Conservation (phyloP, 2,888 invertebrate genomes). For the Papilio gigon region DNA sequence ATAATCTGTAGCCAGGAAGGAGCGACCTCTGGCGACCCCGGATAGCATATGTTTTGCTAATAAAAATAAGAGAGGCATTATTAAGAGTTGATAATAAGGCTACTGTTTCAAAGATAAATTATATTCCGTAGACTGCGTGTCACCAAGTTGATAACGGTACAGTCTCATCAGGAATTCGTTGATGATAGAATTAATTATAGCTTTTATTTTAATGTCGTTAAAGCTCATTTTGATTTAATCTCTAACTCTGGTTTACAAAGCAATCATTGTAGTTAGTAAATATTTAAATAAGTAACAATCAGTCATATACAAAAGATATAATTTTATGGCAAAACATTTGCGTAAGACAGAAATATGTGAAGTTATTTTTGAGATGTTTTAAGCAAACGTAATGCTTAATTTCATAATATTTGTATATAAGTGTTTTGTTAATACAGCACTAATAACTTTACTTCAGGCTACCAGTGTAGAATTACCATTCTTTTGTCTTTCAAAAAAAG, state of each 20-base stretch:
- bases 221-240: slow-evolving; percentile 1
- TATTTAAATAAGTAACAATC: slow-evolving; percentile 10
- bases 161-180: slow-evolving; percentile 42
- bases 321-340: not conserved
- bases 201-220: slow-evolving; percentile 21
- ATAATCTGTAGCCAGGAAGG: slow-evolving; percentile 71
- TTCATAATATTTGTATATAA: not conserved
- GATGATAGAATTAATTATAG: slow-evolving; percentile 10
- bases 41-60: slow-evolving; percentile 54
- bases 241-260: not conserved
- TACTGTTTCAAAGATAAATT: slow-evolving; percentile 60
- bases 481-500: not conserved
- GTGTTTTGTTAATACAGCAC: not conserved
- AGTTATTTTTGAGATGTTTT: not conserved
- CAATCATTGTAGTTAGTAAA: slow-evolving; percentile 9
- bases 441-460: not conserved
- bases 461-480: not conserved
- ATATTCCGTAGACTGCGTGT: slow-evolving; percentile 73
- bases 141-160: slow-evolving; percentile 66
- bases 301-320: slow-evolving; percentile 7
- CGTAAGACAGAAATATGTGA: not conserved
- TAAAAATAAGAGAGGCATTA: slow-evolving; percentile 70
- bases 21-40: slow-evolving; percentile 63
- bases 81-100: slow-evolving; percentile 53
- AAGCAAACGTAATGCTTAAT: not conserved